Conservation (phyloP, 1,140 invertebrate genomes). For the Patella vulgata region DNA sequence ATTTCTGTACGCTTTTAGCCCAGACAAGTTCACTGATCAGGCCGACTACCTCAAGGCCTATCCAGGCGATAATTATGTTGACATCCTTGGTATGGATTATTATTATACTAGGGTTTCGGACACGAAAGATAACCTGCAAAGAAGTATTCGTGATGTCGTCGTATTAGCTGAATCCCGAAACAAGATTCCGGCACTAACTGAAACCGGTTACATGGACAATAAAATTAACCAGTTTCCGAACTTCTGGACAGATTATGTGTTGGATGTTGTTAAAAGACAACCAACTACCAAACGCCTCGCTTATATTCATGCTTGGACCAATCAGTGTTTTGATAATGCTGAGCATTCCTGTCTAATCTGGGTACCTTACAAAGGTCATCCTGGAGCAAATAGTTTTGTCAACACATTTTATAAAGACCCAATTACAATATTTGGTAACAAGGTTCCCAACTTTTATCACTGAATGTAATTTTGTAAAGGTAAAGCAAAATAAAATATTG, state of each 20-base stretch:
- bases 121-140: background rate
- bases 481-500: too few species aligned
- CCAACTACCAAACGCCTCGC: conserved; percentile 2
- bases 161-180: background rate
- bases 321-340: too few species aligned
- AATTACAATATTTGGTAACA: too few species aligned
- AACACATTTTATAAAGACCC: too few species aligned
- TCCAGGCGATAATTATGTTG: conserved; percentile 9
- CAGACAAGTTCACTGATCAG: background rate
- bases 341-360: background rate
- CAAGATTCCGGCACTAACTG: conserved; percentile 1
- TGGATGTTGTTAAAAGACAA: conserved; percentile 11
- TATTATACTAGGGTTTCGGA: background rate
- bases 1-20: conserved; percentile 5
- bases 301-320: conserved; percentile 19
- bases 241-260: conserved; percentile 19
- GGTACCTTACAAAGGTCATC: too few species aligned
- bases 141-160: background rate
- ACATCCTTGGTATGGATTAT: conserved; percentile 6
- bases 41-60: background rate
- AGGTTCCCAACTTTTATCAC: too few species aligned
- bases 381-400: too few species aligned
- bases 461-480: too few species aligned
- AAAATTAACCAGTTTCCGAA: conserved; percentile 8
- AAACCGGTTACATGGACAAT: conserved; percentile 12